Conservation (phyloP, 1,140 invertebrate genomes). For the Belonocnema kinseyi region DNA sequence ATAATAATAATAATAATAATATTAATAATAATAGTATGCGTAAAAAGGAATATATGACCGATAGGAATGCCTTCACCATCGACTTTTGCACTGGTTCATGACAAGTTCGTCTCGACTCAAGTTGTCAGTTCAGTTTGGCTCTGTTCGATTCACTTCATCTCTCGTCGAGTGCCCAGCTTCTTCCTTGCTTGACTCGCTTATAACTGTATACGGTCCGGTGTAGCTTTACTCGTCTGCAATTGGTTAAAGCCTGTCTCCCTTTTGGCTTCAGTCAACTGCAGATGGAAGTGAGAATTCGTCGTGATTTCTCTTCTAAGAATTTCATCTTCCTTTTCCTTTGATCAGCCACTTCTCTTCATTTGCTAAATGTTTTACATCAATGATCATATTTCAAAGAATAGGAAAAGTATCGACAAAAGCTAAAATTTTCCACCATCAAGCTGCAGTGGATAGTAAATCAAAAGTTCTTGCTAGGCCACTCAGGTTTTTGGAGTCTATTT, state of each 20-base stretch:
- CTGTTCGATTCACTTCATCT: neutral
- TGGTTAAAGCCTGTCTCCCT: neutral
- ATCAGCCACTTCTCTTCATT: no score
- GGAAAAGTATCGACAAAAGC: no score
- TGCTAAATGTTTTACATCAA: no score
- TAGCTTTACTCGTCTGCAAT: neutral
- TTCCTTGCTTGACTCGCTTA: neutral
- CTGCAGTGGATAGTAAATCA: no score
- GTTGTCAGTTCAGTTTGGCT: constrained; percentile 4
- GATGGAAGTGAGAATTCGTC: neutral
- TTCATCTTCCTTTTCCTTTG: neutral
- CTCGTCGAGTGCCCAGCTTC: neutral
- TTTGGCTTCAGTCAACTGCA: neutral
- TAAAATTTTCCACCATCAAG: no score
- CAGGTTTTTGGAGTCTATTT: no score
- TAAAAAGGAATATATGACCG: neutral
- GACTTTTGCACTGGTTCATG: neutral
- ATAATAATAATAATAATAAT: no score
- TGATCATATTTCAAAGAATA: no score
- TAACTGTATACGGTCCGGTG: neutral
- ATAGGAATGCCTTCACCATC: neutral
- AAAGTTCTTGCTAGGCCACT: no score
- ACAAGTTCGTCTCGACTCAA: neutral
- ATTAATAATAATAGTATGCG: no score
- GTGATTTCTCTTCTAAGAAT: neutral